Evolutionary conservation across 2,797 vertebrate genomes (phyloP).

Genomic region (Leuciscus waleckii): DNA sequence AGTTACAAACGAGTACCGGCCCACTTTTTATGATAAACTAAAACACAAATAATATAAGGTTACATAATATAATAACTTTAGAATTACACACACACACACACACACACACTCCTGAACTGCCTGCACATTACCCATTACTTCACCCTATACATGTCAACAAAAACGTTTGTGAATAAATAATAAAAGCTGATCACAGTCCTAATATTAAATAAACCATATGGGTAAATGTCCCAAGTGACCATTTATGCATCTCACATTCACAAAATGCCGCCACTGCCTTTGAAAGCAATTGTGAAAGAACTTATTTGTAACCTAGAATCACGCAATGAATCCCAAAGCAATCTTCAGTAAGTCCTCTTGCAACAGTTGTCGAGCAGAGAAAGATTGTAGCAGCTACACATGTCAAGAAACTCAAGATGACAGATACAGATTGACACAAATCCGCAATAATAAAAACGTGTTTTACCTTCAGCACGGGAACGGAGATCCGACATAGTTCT

Average conservation of each 20-base stretch:
- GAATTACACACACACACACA: slow-evolving; percentile 4
- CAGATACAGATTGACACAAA: not conserved
- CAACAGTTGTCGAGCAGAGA: slow-evolving; percentile 53
- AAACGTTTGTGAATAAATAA: not conserved
- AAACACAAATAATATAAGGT: not conserved
- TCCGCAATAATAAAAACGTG: not conserved
- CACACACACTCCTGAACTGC: not conserved
- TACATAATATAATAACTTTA: not conserved
- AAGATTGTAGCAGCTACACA: slow-evolving; percentile 1
- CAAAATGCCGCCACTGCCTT: not conserved
- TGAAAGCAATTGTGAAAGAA: slow-evolving; percentile 2
- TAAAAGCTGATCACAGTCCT: not conserved
- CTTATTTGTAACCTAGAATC: not conserved
- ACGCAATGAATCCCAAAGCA: not conserved
- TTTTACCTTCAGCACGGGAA: slow-evolving; percentile 89
- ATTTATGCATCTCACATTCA: not conserved
- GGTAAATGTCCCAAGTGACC: not conserved
- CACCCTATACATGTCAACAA: not conserved
- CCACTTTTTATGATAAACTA: not conserved
- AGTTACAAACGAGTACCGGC: not conserved
- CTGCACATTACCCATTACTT: not conserved
- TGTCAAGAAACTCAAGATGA: slow-evolving; percentile 34
- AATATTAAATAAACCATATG: not conserved
- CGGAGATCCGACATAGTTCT: slow-evolving; percentile 93
- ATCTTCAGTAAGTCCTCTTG: not conserved